Evolutionary conservation across 2,113 vertebrate genomes (phyloP), one percentile per base, ranked within the genome.

Genomic region (Etheostoma cragini): DNA sequence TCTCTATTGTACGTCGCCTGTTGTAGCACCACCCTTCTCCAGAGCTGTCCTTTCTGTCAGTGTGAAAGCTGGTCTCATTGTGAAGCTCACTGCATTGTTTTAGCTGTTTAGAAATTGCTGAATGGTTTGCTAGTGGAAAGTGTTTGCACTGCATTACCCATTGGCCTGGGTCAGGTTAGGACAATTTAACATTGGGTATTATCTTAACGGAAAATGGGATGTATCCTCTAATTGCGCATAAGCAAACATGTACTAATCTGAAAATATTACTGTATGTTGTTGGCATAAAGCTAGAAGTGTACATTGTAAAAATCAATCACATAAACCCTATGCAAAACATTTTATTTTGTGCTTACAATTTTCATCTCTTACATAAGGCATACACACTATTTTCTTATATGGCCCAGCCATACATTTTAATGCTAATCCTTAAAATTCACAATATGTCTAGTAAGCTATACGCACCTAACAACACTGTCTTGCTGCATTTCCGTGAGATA

Each of bases 41-140:
- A 91, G 78, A 89, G 86, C 81, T 62, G 84, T 84, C 84, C 78
- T 81, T 85, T 82, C 78, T 68, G 73, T 76, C 86, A 46, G 64
- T 49, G 77, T 90, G 63, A 91, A 89, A 78, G 85, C 88, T 75
- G 82, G 45, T 53, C 66, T 89, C 84, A 91, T 93, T 90, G 90
- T 93, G 76, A 85, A 62, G 78, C 78, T 65, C 33, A 0, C 53
- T 71, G 81, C 79, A 87, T 94, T 94, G 93, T 94, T 92, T 87
- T 76, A 81, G 71, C 75, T 87, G 89, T 93, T 94, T 91, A 78
- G 86, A 95, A 94, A 95, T 88, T 87, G 92, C 94, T 95, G 93
- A 95, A 94, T 90, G 83, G 91, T 88, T 94, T 84, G 86, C 64
- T 19, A 24, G 79, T 78, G 71, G 60, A 93, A 92, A 87, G 75